Evolutionary conservation across 2,797 vertebrate species (phyloP), one percentile per base, ranked within the genome.

Genomic region (Onychomys leucogaster): DNA sequence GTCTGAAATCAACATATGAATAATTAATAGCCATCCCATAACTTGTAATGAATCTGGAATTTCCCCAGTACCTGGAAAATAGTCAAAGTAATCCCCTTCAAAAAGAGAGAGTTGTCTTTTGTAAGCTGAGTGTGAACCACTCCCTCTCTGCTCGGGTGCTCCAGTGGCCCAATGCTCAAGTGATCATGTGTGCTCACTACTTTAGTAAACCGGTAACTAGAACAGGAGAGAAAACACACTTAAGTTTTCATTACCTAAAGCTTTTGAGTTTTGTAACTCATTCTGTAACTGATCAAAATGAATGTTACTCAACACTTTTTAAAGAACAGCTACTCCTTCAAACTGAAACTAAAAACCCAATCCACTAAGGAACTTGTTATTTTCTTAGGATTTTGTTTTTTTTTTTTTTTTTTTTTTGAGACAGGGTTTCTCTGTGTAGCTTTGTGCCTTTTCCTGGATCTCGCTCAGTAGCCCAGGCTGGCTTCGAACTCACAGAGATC

Each of bases 51-150:
- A 97, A 98, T 96, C 96, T 98, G 97, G 97, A 97, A 98, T 98
- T 97, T 95, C 97, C 97, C 97, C 97, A 98, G 98, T 98, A 98
- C 97, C 97, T 97, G 97, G 97, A 97, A 98, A 97, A 98, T 95
- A 98, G 97, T 63, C 97, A 97, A 98, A 98, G 97, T 95, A 98
- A 98, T 98, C 97, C 97, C 97, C 97, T 98, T 97, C 97, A 98
- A 98, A 98, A 98, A 97, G 97, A 98, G 97, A 96, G 97, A 97
- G 97, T 97, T 98, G 97, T 97, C 97, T 98, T 98, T 98, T 98
- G 97, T 98, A 98, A 88, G 97, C 97, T 97, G 98, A 98, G 93
- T 96, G 91, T 97, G 97, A 98, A 97, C 97, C 97, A 96, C 95
- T 97, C 97, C 97, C 97, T 98, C 96, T 97, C 97, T 97, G 97